Conservation (phyloP, 2,888 invertebrate species). For the Hypomecis punctinalis region DNA sequence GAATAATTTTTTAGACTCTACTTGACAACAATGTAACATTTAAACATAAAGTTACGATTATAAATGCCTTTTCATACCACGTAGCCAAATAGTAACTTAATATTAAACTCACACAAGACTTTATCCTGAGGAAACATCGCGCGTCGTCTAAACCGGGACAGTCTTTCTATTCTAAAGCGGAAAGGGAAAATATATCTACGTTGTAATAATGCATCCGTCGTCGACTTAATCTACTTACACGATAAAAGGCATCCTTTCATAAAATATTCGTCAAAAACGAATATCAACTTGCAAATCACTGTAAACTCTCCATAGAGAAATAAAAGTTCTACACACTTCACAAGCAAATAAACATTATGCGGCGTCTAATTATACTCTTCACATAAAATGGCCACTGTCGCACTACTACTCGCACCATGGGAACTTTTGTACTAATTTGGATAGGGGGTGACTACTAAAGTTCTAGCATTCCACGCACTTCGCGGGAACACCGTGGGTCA, state of each 20-base stretch:
- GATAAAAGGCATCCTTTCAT: constrained; percentile 82
- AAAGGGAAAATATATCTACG: constrained; percentile 63
- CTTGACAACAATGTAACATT: constrained; percentile 79
- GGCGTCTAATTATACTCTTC: constrained; percentile 63
- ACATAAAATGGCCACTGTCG: constrained; percentile 65
- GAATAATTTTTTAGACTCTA: constrained; percentile 82
- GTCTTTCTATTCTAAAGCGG: constrained; percentile 64
- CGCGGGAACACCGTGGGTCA: constrained; percentile 29
- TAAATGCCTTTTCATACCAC: constrained; percentile 75
- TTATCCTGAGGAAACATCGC: constrained; percentile 55
- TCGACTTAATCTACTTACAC: constrained; percentile 78
- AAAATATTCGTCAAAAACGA: constrained; percentile 67
- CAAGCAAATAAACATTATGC: constrained; percentile 71
- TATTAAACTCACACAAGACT: constrained; percentile 51
- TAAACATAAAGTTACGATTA: constrained; percentile 68
- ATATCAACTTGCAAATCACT: constrained; percentile 69
- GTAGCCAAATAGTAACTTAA: constrained; percentile 70
- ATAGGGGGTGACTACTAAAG: constrained; percentile 60
- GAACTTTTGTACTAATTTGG: constrained; percentile 78
- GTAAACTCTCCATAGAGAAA: constrained; percentile 62
- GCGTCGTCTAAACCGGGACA: constrained; percentile 61
- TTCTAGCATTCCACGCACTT: constrained; percentile 27
- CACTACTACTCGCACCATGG: constrained; percentile 63
- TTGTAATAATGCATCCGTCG: constrained; percentile 71
- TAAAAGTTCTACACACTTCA: constrained; percentile 70